A percentile compares a stretch with the other conserved stretches of the same genome.
Evolutionary conservation across 2,113 vertebrate species (phyloP).

Genomic region (Cynocephalus volans): DNA sequence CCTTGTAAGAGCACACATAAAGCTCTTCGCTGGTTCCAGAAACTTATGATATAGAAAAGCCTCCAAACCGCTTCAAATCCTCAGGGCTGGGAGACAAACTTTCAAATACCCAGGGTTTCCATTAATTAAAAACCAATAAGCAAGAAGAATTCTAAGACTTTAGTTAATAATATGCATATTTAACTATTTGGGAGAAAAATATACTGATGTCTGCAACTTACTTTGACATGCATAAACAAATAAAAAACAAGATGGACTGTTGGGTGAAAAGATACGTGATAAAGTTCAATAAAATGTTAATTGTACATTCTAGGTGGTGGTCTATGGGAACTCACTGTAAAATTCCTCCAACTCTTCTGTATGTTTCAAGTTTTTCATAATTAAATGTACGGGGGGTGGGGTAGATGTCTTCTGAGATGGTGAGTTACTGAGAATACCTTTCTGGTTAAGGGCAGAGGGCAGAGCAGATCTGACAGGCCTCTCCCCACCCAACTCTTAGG

Average conservation of each 20-base stretch:
- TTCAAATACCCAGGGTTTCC: neutral
- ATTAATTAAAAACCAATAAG: neutral
- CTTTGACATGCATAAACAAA: neutral
- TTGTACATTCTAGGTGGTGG: neutral
- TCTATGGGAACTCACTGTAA: neutral
- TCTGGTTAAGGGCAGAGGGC: neutral
- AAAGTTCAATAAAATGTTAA: neutral
- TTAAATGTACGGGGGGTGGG: neutral
- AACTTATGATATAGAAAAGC: neutral
- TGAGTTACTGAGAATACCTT: neutral
- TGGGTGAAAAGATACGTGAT: neutral
- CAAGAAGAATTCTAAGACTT: neutral
- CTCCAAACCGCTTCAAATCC: neutral
- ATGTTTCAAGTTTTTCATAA: constrained; percentile 19
- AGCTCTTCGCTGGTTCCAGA: constrained; percentile 35
- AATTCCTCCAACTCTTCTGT: neutral
- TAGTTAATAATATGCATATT: constrained; percentile 10
- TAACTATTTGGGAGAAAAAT: neutral
- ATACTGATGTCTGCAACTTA: neutral
- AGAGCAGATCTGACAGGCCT: neutral
- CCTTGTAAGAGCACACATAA: neutral
- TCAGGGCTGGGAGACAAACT: neutral
- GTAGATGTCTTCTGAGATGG: neutral
- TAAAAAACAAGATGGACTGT: neutral
- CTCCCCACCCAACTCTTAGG: neutral